Evolutionary conservation across 2,797 vertebrate genomes (phyloP).

Genomic region (Cygnus olor): DNA sequence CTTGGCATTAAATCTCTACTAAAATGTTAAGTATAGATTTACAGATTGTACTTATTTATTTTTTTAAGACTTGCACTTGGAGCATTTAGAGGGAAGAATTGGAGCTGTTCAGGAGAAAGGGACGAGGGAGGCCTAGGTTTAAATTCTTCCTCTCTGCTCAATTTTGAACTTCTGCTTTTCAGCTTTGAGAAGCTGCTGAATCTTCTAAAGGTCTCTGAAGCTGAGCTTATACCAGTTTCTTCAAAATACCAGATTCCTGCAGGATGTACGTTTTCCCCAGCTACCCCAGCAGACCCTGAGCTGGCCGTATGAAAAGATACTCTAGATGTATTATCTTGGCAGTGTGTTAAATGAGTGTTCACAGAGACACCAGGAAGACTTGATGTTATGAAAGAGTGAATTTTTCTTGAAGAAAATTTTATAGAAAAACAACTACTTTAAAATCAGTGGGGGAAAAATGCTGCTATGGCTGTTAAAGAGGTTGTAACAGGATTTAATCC

Average conservation of each 20-base stretch:
- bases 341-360: not conserved
- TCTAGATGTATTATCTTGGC: not conserved
- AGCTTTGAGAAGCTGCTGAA: not conserved
- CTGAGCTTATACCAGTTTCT: not conserved
- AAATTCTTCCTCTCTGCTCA: not conserved
- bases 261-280: not conserved
- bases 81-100: not conserved
- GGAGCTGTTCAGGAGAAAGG: not conserved
- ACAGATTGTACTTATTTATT: not conserved
- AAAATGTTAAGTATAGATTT: not conserved
- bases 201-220: not conserved
- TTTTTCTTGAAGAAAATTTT: not conserved
- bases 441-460: not conserved
- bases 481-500: not conserved
- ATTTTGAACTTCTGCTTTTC: not conserved
- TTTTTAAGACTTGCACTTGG: not conserved
- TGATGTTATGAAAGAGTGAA: not conserved
- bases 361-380: not conserved
- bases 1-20: not conserved
- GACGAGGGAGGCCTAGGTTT: not conserved
- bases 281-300: not conserved
- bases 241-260: not conserved
- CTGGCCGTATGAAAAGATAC: rapidly evolving
- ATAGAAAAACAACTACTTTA: not conserved
- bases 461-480: not conserved